These are phyloP conservation scores for Alouatta palliata DNA, from an alignment of 2,113 vertebrate genomes.

Conservation along the genomic window DNA sequence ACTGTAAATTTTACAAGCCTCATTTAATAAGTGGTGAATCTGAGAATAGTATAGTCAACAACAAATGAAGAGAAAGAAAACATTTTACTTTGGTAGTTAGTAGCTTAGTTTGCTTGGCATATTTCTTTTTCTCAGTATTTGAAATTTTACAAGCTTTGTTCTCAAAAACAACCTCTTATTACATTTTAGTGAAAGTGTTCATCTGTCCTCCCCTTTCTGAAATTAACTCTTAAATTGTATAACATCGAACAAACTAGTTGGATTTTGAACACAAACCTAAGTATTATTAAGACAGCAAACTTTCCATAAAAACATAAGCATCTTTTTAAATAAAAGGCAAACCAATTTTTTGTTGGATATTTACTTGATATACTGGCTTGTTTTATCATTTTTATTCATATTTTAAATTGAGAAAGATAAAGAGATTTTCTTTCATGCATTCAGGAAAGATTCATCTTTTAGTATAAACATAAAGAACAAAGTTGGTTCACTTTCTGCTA, in stretches of 20 bases:
- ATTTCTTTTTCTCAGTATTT: neutral
- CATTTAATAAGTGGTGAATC: neutral
- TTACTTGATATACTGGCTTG: neutral
- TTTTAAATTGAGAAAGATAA: neutral
- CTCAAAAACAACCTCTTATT: neutral
- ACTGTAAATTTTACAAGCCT: neutral
- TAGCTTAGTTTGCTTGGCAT: neutral
- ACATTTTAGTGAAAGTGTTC: neutral
- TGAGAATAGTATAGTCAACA: neutral
- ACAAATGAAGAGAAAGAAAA: neutral
- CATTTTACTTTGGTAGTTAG: neutral
- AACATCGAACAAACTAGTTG: neutral
- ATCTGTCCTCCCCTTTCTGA: neutral
- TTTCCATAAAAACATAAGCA: neutral
- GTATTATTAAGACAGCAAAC: neutral
- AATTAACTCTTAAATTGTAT: constrained; percentile 18
- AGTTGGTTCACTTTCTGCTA: neutral
- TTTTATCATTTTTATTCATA: neutral
- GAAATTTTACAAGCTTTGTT: neutral
- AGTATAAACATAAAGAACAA: neutral
- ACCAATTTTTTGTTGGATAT: neutral
- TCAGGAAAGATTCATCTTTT: constrained; percentile 1
- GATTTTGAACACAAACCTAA: neutral
- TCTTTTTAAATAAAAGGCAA: constrained; percentile 44
- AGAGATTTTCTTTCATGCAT: neutral